These are phyloP conservation scores for Mycteria americana DNA, from an alignment of 2,797 vertebrate species.

Conservation along the genomic window DNA sequence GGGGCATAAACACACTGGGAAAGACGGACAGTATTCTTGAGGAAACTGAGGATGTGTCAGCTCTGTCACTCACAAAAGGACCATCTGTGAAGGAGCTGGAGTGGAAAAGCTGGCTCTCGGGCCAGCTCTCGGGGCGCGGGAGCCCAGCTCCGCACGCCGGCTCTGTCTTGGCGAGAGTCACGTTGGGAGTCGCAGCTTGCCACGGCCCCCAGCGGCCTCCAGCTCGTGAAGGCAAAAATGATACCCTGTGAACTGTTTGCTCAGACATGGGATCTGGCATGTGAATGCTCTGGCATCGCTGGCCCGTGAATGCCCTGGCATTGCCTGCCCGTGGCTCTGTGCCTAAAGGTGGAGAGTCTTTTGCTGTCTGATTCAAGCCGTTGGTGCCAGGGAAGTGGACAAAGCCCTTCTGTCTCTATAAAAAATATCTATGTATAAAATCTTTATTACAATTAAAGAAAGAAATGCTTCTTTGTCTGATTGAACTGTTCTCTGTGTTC, in stretches of 20 bases:
- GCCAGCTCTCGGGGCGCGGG: accelerated
- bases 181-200: accelerated
- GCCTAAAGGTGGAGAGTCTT: background rate
- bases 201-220: background rate
- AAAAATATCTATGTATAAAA: background rate
- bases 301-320: accelerated
- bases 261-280: background rate
- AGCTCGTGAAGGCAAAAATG: background rate
- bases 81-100: background rate
- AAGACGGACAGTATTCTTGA: background rate
- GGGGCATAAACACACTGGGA: background rate
- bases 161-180: background rate
- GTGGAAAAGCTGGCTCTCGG: accelerated
- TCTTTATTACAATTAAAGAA: background rate
- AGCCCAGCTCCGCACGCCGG: accelerated
- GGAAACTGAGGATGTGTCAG: background rate
- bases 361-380: background rate
- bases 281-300: accelerated
- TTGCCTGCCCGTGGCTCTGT: accelerated
- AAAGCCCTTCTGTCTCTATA: background rate
- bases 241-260: background rate
- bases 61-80: background rate
- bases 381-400: background rate
- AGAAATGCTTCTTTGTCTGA: background rate
- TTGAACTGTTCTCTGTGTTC: background rate